phyloP scores from a whole-genome alignment of 2,113 vertebrate species.

The Terrapene triunguis region DNA sequence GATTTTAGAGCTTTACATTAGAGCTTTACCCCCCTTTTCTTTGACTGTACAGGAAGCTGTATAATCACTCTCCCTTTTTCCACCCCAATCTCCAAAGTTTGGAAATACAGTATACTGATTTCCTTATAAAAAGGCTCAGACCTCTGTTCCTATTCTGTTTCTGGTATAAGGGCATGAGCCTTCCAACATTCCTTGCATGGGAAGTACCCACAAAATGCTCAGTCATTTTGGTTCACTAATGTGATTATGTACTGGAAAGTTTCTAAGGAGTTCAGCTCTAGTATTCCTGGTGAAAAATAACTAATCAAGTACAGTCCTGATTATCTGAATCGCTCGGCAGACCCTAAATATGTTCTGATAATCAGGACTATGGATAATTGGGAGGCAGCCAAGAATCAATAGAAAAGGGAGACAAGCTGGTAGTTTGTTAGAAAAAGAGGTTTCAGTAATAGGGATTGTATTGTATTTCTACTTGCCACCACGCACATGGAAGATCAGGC shows the following conservation, averaged over 20 bases:
- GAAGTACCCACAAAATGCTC: conserved; percentile 32
- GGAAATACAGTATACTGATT: not conserved
- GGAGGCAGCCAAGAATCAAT: not conserved
- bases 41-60: not conserved
- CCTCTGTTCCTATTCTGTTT: not conserved
- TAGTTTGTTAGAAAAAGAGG: conserved; percentile 4
- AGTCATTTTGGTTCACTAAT: conserved; percentile 12
- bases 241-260: not conserved
- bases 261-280: conserved; percentile 23
- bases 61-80: not conserved
- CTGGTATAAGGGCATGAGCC: not conserved
- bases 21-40: not conserved
- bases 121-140: not conserved
- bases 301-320: not conserved
- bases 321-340: conserved; percentile 8
- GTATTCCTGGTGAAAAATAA: conserved; percentile 37
- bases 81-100: not conserved
- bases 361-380: not conserved
- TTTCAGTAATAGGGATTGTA: conserved; percentile 15
- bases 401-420: not conserved
- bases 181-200: not conserved
- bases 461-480: conserved; percentile 50
- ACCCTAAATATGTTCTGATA: not conserved
- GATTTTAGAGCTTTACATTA: not conserved
- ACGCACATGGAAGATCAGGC: conserved; percentile 53